Evolutionary conservation across 2,888 invertebrate species (phyloP), one percentile per base, ranked within the genome.

Genomic region (Drosophila rubida): DNA sequence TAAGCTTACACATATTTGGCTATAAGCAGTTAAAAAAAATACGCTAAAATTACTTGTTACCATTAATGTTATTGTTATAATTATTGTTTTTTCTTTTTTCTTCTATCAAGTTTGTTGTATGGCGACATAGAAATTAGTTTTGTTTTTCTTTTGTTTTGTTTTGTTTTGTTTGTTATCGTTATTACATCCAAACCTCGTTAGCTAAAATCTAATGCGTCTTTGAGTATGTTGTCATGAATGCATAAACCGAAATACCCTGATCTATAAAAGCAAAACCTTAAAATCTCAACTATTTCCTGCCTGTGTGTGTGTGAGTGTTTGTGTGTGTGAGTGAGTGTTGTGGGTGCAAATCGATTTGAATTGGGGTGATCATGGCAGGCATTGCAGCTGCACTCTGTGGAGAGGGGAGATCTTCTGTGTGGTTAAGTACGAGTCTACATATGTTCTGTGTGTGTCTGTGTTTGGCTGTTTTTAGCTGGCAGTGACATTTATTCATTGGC

Each of bases 121-220:
- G 59, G 61, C 72, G 64, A 60, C 55, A 58, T 75, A 69, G 59
- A 69, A 51, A 41, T 77, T 41, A 39, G 6, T 50, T 57, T 45
- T 37, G 32, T 6, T 60, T 68, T 62, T 19, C n/a, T n/a, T n/a
- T n/a, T n/a, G n/a, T 25, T 57, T 41, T 57, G 9, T 46, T 59
- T 49, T 46, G 23, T 55, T 41, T 42, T 30, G 61, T 61, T 75
- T 63, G 11, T 4, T 49, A 19, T 16, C 37, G 44, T 51, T 55
- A 73, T 60, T 45, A 69, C 65, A 57, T 54, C 60, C 61, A 67
- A 75, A 71, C 67, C 63, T 62, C 58, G 51, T 64, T 69, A 51
- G 70, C 77, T 84, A 79, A 78, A 77, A 72, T 78, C 85, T 84
- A 88, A 79, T 84, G 82, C 87, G 88, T 85, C 85, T 87, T 87